Evolutionary conservation across 2,797 vertebrate genomes (phyloP), one percentile per base, ranked within the genome.

Genomic region (Sphaeramia orbicularis): DNA sequence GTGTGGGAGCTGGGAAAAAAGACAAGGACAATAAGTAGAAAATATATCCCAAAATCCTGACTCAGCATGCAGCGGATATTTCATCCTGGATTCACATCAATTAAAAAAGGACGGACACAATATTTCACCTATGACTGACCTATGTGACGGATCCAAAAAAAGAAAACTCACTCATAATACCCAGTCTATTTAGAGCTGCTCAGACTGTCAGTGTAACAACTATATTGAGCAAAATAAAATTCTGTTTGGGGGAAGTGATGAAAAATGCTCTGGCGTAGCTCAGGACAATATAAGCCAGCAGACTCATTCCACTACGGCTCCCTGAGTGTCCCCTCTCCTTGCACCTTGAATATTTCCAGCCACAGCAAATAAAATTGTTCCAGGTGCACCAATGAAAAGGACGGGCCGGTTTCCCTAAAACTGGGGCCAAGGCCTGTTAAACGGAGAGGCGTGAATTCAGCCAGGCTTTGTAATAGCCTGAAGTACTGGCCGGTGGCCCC

Each of bases 321-420:
- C 65, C 76, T 73, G 81, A 89, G 87, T 66, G 83, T 89, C 84
- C 75, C 63, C 42, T 87, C 62, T 66, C 49, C 67, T 53, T 65
- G 67, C 75, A 80, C 74, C 85, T 86, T 81, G 76, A 86, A 86
- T 63, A 85, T 82, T 80, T 89, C 81, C 84, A 88, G 82, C 65
- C 41, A 41, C 58, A 52, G 63, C 86, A 91, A 86, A 87, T 92
- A 91, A 92, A 93, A 90, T 77, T 59, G 79, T 84, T 89, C 89
- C 90, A 92, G 91, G 92, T 93, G 91, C 87, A 78, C 76, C 71
- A 78, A 83, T 90, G 89, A 89, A 88, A 87, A 83, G 43, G 67
- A 83, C 47, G 14, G 76, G 76, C 74, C 74, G 27, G 32, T 71
- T 86, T 84, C 72, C 63, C 79, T 73, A 69, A 83, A 74, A 79